Base-by-base conservation (phyloP, 2,113 vertebrate genomes). In the Rhynchomys soricoides region DNA sequence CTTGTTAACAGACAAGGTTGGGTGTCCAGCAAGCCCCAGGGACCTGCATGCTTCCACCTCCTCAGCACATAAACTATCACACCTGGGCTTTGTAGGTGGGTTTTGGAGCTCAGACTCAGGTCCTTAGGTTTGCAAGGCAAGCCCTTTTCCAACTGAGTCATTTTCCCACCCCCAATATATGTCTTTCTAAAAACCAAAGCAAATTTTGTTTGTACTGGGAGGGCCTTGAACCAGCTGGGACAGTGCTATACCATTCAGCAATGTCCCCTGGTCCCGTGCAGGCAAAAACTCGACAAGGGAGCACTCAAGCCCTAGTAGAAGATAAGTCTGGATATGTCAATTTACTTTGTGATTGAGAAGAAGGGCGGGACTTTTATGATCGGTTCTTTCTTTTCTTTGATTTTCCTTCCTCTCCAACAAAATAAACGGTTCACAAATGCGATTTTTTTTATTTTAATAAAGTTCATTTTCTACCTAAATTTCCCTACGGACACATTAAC, bases 391-490 rank as follows among this genome's bases (percentile, higher is more conserved):
- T 57, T 66, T 94, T 73, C 6, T 92, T 78, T 31, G 57, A 93
- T 71, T 89, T 52, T 40, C 10, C 21, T 93, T 93, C 73, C 7
- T 90, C 75, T 94, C 91, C 37, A 50, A 70, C 26, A 97, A 95
- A 50, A 90, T 86, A 73, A 90, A 95, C 26, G 79, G 71, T 68
- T 96, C 71, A 86, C 95, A 83, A 93, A 93, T 40, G 16, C n/a
- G 88, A 78, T 82, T 91, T 82, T 86, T 34, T 57, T 40, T 22
- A 92, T 83, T 94, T 94, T 92, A 96, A 86, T 95, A 62, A 92
- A 89, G 52, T 91, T 92, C 62, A 79, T 87, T 96, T 86, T 93
- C 50, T 78, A 86, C 62, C 77, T 91, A 78, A 93, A 77, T 95
- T 97, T 94, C 90, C 78, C 94, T 48, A 78, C 78, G 13, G 93